Percentiles rank a stretch among this genome's conserved stretches.
These are phyloP conservation scores for Myotis pilosus DNA, from an alignment of 2,797 vertebrate genomes.

Conservation along the genomic window DNA sequence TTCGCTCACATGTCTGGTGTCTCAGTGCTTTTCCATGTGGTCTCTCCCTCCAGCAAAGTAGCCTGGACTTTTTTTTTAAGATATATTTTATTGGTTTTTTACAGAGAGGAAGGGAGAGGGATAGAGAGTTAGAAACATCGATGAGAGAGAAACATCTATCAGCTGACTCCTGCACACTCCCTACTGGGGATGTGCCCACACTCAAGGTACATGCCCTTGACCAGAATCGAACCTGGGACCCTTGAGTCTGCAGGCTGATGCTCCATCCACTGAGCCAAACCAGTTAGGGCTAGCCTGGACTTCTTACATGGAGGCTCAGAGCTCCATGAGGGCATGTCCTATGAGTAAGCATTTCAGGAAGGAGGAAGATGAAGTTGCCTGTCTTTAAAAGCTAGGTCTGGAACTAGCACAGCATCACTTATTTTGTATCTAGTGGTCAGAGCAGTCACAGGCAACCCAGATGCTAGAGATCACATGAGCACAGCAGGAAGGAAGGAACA, in stretches of 20 bases:
- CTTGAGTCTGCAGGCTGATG: too few relatives aligned
- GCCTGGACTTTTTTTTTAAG: background rate
- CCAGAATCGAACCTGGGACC: too few relatives aligned
- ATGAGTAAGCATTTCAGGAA: background rate
- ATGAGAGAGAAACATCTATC: too few relatives aligned
- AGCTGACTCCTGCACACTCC: too few relatives aligned
- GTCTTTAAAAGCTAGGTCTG: background rate
- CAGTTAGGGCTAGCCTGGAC: background rate
- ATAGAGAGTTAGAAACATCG: too few relatives aligned
- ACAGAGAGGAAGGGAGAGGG: too few relatives aligned
- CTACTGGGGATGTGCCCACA: too few relatives aligned
- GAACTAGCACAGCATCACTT: background rate
- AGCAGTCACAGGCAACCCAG: background rate
- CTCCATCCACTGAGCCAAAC: too few relatives aligned
- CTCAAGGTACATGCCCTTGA: too few relatives aligned
- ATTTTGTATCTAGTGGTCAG: background rate
- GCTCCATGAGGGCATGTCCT: background rate
- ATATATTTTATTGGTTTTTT: too few relatives aligned
- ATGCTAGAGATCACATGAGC: background rate
- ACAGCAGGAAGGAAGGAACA: background rate
- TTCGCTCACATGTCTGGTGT: background rate
- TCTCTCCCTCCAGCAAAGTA: background rate
- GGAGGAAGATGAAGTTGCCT: background rate
- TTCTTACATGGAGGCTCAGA: background rate
- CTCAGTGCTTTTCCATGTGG: background rate